Percentiles rank a stretch among this genome's conserved stretches.
Evolutionary conservation across 2,888 invertebrate genomes (phyloP).

Genomic region (Drosophila nr. medialis): DNA sequence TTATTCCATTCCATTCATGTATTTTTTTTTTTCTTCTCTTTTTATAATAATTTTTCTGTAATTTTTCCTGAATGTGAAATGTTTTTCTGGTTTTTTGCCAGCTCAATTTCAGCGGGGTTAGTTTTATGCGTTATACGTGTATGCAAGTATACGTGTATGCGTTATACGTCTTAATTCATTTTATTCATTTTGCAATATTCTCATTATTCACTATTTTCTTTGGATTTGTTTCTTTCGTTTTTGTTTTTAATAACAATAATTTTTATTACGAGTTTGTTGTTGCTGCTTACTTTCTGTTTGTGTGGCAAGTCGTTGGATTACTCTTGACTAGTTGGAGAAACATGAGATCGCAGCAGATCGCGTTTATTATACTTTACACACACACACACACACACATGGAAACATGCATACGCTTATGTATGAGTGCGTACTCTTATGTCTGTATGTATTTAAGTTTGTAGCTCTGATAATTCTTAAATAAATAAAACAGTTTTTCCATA

Average conservation of each 20-base stretch:
- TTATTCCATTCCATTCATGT: slow-evolving; percentile 64
- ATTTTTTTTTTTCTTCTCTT: slow-evolving; percentile 47
- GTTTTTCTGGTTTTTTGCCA: slow-evolving; percentile 54
- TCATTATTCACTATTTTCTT: slow-evolving; percentile 39
- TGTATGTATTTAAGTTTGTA: slow-evolving; percentile 40
- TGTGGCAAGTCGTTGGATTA: slow-evolving; percentile 36
- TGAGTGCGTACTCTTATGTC: slow-evolving; percentile 1
- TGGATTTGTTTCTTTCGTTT: slow-evolving; percentile 30
- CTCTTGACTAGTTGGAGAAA: slow-evolving; percentile 43
- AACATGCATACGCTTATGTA: slow-evolving; percentile 10
- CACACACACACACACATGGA: background rate
- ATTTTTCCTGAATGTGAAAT: slow-evolving; percentile 67
- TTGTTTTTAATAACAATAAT: slow-evolving; percentile 1
- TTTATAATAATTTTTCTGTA: slow-evolving; percentile 27
- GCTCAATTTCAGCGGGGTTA: slow-evolving; percentile 57
- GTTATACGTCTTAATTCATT: slow-evolving; percentile 16
- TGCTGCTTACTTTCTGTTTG: slow-evolving; percentile 29
- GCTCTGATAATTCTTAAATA: slow-evolving; percentile 53
- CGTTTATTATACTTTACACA: slow-evolving; percentile 33
- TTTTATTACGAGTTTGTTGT: slow-evolving; percentile 20
- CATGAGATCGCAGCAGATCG: slow-evolving; percentile 43
- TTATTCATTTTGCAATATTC: slow-evolving; percentile 42
- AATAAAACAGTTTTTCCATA: slow-evolving; percentile 52
- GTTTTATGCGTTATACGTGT: slow-evolving; percentile 28
- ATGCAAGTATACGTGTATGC: slow-evolving; percentile 5